Evolutionary conservation across 2,888 invertebrate genomes (phyloP), one percentile per base, ranked within the genome.

Genomic region (Mamestra brassicae): DNA sequence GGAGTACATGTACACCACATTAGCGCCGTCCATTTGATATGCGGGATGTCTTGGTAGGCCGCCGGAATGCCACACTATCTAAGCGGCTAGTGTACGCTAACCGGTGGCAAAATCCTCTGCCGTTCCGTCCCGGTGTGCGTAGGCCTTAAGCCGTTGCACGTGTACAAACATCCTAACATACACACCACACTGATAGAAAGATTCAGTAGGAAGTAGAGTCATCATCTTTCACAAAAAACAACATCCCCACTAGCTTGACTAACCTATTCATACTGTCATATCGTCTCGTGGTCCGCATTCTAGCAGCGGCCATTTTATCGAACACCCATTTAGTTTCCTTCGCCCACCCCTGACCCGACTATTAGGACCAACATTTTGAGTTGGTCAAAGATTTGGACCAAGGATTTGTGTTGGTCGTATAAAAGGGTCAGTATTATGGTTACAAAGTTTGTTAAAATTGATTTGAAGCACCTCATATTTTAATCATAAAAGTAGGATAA

Each of bases 251-350:
- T 77, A 0, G 54, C 52, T 3, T 83, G 65, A 57, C 34, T 73
- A 6, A 74, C 72, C 66, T 77, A 8, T 78, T 81, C 69, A 76
- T 84, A 74, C 90, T 90, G 0, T n/a, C n/a, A 83, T 95, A 95
- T 38, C 93, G 83, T 55, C 94, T 86, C 0, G 92, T 91, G 0
- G 92, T 95, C 17, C 95, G 90, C 92, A 94, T 93, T 3, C 95
- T 89, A 0, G 90, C 93, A 0, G 93, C 90, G 0, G 93, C 93
- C 0, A 95, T 92, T 65, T 95, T 95, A 58, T 96, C 95, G 73
- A 95, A 96, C 47, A 96, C 95, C 96, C 95, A 96, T 62, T 93
- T 94, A 93, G 54, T 86, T 86, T 3, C 95, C 90, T 78, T 94
- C 89, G 0, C 92, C 93, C 0, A 81, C 84, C 0, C 74, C 84